phyloP scores from a whole-genome alignment of 2,888 invertebrate genomes.

The Kuschelorhynchus macadamiae region DNA sequence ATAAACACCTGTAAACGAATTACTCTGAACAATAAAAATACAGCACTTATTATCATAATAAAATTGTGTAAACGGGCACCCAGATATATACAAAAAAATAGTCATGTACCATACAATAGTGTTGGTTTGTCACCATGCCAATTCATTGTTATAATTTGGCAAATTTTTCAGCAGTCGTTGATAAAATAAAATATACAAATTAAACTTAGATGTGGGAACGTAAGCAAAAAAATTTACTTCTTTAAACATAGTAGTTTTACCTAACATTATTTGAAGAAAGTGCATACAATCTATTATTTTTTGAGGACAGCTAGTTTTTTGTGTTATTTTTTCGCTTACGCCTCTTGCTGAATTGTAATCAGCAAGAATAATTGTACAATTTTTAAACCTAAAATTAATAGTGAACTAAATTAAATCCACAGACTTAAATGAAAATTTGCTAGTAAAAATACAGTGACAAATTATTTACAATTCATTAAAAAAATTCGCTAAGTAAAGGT shows the following conservation, averaged over 20 bases:
- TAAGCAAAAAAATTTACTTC: constrained; percentile 24
- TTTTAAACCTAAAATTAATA: constrained; percentile 21
- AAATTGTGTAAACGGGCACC: constrained; percentile 39
- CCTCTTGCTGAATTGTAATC: constrained; percentile 5
- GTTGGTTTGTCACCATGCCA: constrained; percentile 37
- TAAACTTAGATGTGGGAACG: constrained; percentile 19
- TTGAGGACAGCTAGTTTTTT: too few species aligned
- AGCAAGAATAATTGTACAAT: constrained; percentile 18
- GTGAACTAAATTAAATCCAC: constrained; percentile 21
- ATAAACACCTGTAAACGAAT: constrained; percentile 8
- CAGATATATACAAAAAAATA: constrained; percentile 53
- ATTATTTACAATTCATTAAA: constrained; percentile 53
- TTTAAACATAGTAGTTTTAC: too few species aligned
- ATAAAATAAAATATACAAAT: constrained; percentile 29
- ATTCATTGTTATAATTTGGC: constrained; percentile 48
- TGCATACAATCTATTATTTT: too few species aligned
- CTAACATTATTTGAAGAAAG: too few species aligned
- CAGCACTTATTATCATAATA: constrained; percentile 10
- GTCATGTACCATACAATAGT: constrained; percentile 39
- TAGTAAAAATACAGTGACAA: constrained; percentile 41
- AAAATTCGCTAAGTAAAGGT: constrained; percentile 46
- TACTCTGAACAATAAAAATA: constrained; percentile 14
- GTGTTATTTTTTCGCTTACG: constrained; percentile 13
- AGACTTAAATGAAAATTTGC: constrained; percentile 35
- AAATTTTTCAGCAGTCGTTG: constrained; percentile 49